Conservation (phyloP, 2,113 vertebrate genomes). For the Tupaia tana region DNA sequence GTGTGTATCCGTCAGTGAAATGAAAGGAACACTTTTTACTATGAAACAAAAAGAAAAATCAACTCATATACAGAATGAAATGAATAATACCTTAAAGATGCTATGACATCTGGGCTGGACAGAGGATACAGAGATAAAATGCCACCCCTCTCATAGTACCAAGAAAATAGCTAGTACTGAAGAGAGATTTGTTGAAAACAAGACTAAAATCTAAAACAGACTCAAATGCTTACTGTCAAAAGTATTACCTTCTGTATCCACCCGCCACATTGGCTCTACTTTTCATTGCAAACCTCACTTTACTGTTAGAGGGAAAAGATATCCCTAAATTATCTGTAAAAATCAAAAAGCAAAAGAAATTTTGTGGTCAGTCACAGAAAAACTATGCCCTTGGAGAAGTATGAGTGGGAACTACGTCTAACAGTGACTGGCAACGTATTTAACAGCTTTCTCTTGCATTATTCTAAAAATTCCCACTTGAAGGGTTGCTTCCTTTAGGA, state of each 20-base stretch:
- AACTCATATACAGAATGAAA: neutral
- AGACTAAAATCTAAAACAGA: neutral
- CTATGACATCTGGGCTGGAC: fast-evolving
- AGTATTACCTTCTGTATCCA: neutral
- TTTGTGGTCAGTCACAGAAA: neutral
- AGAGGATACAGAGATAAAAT: neutral
- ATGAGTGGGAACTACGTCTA: neutral
- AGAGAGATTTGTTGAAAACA: neutral
- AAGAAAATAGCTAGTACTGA: neutral
- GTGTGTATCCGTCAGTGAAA: neutral
- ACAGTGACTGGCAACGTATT: neutral
- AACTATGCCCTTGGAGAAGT: neutral
- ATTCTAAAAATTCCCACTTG: neutral
- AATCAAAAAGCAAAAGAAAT: conserved; percentile 14
- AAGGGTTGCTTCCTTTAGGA: neutral
- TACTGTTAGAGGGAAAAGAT: neutral
- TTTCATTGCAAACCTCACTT: neutral
- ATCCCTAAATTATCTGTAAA: neutral
- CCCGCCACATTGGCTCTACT: fast-evolving
- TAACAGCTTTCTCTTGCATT: neutral
- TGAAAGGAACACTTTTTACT: neutral
- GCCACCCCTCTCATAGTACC: fast-evolving
- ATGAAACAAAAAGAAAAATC: neutral
- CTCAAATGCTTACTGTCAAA: neutral
- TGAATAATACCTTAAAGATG: neutral